Evolutionary conservation across 1,140 invertebrate genomes (phyloP).

Genomic region (Physella acuta): DNA sequence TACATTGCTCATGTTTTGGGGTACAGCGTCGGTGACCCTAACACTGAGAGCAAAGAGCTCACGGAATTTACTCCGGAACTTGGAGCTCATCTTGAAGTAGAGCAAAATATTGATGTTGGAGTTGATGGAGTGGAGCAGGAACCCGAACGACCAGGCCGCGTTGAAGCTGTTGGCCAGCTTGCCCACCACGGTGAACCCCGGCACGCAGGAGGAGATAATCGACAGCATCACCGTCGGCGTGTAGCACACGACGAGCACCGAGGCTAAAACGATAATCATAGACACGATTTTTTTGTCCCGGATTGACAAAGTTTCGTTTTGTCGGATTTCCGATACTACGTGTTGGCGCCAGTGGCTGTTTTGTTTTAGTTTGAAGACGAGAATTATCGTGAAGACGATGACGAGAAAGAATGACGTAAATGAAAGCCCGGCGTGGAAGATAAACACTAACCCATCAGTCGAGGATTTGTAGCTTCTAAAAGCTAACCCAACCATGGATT

Average conservation of each 20-base stretch:
- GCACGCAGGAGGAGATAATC: background rate
- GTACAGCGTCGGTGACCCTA: too few species aligned
- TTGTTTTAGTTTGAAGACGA: background rate
- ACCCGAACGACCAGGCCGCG: background rate
- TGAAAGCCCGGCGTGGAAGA: background rate
- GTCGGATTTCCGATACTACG: background rate
- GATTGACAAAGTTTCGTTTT: background rate
- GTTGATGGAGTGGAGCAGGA: conserved; percentile 7
- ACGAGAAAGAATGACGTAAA: background rate
- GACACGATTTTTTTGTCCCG: background rate
- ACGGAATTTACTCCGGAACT: background rate
- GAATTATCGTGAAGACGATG: background rate
- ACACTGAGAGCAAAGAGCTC: too few species aligned
- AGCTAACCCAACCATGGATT: background rate
- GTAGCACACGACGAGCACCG: background rate
- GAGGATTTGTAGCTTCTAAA: background rate
- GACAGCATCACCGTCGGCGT: conserved; percentile 4
- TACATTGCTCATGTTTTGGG: too few species aligned
- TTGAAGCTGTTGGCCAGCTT: background rate
- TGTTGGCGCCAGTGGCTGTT: background rate
- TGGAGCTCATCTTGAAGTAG: conserved; percentile 11
- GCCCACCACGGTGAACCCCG: background rate
- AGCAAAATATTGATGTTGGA: background rate
- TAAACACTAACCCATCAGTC: background rate
- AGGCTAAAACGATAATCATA: background rate